phyloP scores from a whole-genome alignment of 1,140 invertebrate genomes.

The Antheraea mylitta region DNA sequence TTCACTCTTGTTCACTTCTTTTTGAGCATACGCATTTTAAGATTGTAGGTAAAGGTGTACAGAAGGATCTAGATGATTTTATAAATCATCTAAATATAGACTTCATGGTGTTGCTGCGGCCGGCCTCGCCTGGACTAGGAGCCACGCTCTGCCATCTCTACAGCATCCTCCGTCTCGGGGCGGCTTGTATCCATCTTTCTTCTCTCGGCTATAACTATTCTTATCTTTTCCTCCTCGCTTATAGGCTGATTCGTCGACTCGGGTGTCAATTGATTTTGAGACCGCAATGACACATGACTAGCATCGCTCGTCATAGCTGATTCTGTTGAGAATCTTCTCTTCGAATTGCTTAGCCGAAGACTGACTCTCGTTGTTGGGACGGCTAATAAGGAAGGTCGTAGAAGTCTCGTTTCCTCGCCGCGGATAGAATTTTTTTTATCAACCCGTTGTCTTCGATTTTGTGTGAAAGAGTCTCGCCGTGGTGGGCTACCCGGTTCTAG shows the following conservation, averaged over 20 bases:
- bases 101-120: constrained; percentile 73
- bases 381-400: constrained; percentile 57
- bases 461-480: constrained; percentile 55
- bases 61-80: constrained; percentile 26
- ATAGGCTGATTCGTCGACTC: constrained; percentile 46
- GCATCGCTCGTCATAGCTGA: constrained; percentile 48
- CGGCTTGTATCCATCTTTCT: constrained; percentile 65
- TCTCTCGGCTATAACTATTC: constrained; percentile 75
- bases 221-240: constrained; percentile 71
- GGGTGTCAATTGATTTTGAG: constrained; percentile 34
- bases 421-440: constrained; percentile 66
- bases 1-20: constrained; percentile 50
- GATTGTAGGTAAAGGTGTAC: constrained; percentile 22
- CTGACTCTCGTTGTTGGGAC: constrained; percentile 58
- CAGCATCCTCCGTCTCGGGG: constrained; percentile 63
- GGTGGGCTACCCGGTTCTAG: constrained; percentile 63
- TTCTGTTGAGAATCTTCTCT: constrained; percentile 55
- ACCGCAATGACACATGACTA: constrained; percentile 40
- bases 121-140: constrained; percentile 75
- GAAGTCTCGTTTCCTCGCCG: constrained; percentile 62
- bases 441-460: constrained; percentile 60
- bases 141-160: constrained; percentile 66
- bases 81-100: constrained; percentile 61
- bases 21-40: constrained; percentile 42
- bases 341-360: constrained; percentile 42